Evolutionary conservation across 2,888 invertebrate genomes (phyloP).

Genomic region (Nematopogon swammerdamellus): DNA sequence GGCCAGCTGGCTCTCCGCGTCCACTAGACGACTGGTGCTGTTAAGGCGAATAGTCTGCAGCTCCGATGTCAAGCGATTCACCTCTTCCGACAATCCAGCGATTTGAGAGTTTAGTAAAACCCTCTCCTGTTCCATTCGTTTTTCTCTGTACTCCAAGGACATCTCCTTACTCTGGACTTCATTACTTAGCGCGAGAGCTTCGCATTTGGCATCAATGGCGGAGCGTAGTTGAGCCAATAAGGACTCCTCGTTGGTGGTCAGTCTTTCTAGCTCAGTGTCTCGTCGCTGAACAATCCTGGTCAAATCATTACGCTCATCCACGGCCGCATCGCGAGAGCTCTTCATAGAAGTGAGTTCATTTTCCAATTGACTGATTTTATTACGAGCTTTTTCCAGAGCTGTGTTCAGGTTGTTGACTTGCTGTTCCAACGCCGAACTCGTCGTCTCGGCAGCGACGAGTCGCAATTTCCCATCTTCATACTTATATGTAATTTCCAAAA

Average conservation of each 20-base stretch:
- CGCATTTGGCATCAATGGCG: constrained; percentile 79
- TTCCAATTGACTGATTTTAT: constrained; percentile 61
- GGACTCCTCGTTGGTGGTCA: constrained; percentile 64
- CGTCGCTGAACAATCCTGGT: constrained; percentile 69
- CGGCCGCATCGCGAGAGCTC: constrained; percentile 65
- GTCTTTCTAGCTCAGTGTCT: constrained; percentile 68
- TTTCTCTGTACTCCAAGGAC: constrained; percentile 76
- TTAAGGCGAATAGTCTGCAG: constrained; percentile 74
- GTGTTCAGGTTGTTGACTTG: constrained; percentile 60
- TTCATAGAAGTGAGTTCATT: constrained; percentile 64
- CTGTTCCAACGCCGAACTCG: constrained; percentile 60
- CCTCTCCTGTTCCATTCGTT: constrained; percentile 80
- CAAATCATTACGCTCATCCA: constrained; percentile 74
- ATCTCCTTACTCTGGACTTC: constrained; percentile 80
- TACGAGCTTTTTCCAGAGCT: constrained; percentile 64
- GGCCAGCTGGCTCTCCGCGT: constrained; percentile 70
- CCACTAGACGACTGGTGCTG: constrained; percentile 57
- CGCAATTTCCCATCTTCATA: constrained; percentile 62
- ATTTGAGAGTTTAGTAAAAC: constrained; percentile 74
- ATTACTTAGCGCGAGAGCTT: constrained; percentile 74
- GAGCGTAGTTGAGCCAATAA: constrained; percentile 71
- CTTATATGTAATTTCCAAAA: constrained; percentile 57
- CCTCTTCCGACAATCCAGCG: constrained; percentile 71
- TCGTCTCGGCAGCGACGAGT: constrained; percentile 58
- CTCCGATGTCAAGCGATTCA: constrained; percentile 75